Percentiles rank a stretch among this genome's conserved stretches.
Conservation (phyloP, 2,113 vertebrate species). For the Edolisoma coerulescens region DNA sequence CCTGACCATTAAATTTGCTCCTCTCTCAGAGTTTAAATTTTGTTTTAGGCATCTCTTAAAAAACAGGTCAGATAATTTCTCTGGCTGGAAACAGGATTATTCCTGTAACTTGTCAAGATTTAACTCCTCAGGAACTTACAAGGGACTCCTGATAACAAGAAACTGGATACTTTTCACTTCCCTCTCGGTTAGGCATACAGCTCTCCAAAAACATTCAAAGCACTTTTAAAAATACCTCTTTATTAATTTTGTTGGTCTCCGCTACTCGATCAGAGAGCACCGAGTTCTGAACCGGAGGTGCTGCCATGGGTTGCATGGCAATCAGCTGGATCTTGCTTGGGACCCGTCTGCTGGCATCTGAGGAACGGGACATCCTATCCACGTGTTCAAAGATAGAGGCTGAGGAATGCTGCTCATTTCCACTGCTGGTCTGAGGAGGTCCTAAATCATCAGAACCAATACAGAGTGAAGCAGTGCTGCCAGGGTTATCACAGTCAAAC, state of each 20-base stretch:
- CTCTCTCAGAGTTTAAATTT: not conserved
- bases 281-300: constrained; percentile 77
- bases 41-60: not conserved
- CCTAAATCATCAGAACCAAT: constrained; percentile 68
- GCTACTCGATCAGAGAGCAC: constrained; percentile 75
- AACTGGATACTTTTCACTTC: not conserved
- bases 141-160: not conserved
- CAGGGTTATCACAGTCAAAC: not conserved
- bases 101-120: not conserved
- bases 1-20: not conserved
- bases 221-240: constrained; percentile 79
- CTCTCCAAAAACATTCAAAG: not conserved
- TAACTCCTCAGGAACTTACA: not conserved
- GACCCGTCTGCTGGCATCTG: constrained; percentile 82
- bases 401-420: constrained; percentile 84
- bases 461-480: not conserved
- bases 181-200: not conserved
- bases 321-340: constrained; percentile 95
- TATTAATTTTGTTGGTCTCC: constrained; percentile 88
- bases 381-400: constrained; percentile 95
- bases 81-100: not conserved
- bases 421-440: constrained; percentile 74
- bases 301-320: constrained; percentile 94
- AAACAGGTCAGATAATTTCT: not conserved
- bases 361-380: constrained; percentile 86